These are phyloP conservation scores for Enteromius treurensis DNA, from an alignment of 2,797 vertebrate species.

Conservation along the genomic window DNA sequence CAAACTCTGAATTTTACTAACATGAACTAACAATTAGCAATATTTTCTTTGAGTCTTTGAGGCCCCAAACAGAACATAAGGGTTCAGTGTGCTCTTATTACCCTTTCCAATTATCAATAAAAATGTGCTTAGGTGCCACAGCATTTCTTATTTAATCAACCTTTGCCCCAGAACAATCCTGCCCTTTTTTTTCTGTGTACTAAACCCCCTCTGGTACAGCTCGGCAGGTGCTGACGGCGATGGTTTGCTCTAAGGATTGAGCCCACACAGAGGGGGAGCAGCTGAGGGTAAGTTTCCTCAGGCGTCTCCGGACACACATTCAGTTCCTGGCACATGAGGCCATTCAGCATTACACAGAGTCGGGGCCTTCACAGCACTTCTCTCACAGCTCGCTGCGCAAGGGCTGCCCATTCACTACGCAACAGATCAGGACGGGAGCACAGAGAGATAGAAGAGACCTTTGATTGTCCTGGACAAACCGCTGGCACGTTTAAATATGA, in stretches of 20 bases:
- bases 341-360: slow-evolving; percentile 67
- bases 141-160: slow-evolving; percentile 5
- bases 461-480: slow-evolving; percentile 29
- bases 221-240: slow-evolving; percentile 21
- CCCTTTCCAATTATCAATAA: neutral
- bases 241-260: slow-evolving; percentile 34
- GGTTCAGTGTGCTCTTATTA: neutral
- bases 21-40: neutral
- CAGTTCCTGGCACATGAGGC: slow-evolving; percentile 75
- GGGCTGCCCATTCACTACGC: slow-evolving; percentile 23
- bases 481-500: slow-evolving; percentile 13
- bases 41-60: neutral
- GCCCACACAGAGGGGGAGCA: slow-evolving; percentile 62
- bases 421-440: neutral
- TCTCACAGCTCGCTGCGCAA: slow-evolving; percentile 32
- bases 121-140: neutral
- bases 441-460: slow-evolving; percentile 20
- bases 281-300: slow-evolving; percentile 70
- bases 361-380: slow-evolving; percentile 23
- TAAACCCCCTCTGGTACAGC: slow-evolving; percentile 15
- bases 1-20: neutral
- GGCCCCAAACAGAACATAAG: neutral
- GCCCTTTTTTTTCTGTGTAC: neutral
- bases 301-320: slow-evolving; percentile 77
- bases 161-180: neutral